phyloP scores from a whole-genome alignment of 1,140 invertebrate genomes.

The Zaprionus vittiger region DNA sequence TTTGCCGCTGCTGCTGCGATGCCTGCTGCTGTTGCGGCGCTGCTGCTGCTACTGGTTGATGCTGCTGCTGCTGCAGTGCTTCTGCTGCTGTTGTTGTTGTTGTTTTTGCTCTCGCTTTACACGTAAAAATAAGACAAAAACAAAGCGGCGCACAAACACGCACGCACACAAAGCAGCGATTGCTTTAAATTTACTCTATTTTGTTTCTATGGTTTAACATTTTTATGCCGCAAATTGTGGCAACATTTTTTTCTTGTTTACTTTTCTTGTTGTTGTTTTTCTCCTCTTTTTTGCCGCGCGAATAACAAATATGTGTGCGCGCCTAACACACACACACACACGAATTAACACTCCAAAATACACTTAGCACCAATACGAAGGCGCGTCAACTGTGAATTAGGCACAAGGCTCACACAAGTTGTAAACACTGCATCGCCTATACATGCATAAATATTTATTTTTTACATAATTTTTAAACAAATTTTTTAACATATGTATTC shows the following conservation, averaged over 20 bases:
- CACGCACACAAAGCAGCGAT: conserved; percentile 19
- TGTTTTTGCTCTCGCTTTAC: conserved; percentile 30
- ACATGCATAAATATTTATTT: conserved; percentile 34
- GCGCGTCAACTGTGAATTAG: conserved; percentile 31
- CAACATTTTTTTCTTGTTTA: conserved; percentile 44
- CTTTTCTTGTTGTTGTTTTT: conserved; percentile 28
- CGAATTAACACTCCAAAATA: conserved; percentile 8
- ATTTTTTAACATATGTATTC: conserved; percentile 31
- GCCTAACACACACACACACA: conserved; percentile 9
- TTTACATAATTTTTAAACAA: conserved; percentile 38
- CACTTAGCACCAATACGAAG: conserved; percentile 36
- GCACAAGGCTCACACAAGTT: conserved; percentile 43
- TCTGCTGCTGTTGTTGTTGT: conserved; percentile 43
- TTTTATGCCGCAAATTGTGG: conserved; percentile 50
- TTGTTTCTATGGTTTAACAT: conserved; percentile 51
- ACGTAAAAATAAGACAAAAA: conserved; percentile 46
- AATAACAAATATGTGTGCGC: conserved; percentile 44
- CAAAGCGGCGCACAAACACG: conserved; percentile 31
- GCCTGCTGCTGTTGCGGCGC: conserved; percentile 34
- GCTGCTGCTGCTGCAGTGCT: conserved; percentile 23
- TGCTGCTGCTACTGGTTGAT: conserved; percentile 18
- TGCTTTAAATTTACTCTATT: conserved; percentile 43
- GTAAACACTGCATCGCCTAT: conserved; percentile 28
- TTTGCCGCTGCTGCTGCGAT: conserved; percentile 63
- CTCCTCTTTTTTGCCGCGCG: conserved; percentile 41